Conservation (phyloP, 2,113 vertebrate species). For the Vombatus ursinus region DNA sequence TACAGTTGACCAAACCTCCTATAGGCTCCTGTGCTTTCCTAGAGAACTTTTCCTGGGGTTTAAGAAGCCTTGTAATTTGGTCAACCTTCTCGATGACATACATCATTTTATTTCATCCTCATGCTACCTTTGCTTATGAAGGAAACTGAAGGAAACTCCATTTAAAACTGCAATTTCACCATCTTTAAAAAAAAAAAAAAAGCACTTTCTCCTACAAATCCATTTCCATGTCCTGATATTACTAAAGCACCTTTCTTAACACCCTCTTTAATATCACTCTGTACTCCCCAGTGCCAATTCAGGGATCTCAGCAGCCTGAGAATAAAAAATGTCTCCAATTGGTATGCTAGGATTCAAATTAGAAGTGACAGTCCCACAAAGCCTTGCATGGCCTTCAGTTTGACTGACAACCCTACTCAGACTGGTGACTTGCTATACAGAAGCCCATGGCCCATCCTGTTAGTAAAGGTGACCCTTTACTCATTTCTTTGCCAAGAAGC, state of each 20-base stretch:
- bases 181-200: not conserved
- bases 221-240: not conserved
- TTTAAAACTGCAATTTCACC: not conserved
- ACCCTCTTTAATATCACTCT: not conserved
- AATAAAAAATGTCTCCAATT: not conserved
- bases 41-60: not conserved
- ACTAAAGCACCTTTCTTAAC: not conserved
- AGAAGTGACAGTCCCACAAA: not conserved
- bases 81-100: not conserved
- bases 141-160: not conserved
- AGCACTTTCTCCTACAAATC: not conserved
- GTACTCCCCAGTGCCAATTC: not conserved
- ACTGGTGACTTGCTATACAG: not conserved
- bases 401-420: not conserved
- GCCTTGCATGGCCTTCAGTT: not conserved
- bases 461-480: not conserved
- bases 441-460: not conserved
- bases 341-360: not conserved
- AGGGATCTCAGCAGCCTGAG: not conserved
- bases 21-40: not conserved
- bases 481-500: not conserved
- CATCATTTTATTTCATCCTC: not conserved
- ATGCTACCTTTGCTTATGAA: not conserved
- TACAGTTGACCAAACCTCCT: fast-evolving
- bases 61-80: not conserved